Percentiles rank a stretch among this genome's conserved stretches.
These are phyloP conservation scores for Rhynchopsitta pachyrhyncha DNA, from an alignment of 2,113 vertebrate species.

Conservation along the genomic window DNA sequence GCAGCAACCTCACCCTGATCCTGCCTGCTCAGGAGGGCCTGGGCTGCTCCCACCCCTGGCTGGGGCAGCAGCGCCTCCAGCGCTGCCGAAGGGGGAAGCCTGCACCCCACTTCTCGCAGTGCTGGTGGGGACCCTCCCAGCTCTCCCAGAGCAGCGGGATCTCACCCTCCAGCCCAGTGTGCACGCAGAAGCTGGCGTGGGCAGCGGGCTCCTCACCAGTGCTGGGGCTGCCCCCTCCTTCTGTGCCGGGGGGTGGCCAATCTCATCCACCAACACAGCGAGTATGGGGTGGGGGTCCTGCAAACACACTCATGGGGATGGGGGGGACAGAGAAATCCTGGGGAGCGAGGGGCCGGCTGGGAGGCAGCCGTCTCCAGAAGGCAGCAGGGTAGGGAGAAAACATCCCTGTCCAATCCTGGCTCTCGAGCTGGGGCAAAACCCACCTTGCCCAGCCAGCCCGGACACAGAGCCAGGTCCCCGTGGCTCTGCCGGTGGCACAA, in stretches of 20 bases:
- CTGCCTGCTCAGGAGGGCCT: background rate
- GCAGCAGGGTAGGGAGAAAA: conserved; percentile 62
- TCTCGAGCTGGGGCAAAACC: background rate
- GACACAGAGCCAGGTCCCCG: background rate
- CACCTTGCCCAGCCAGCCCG: background rate
- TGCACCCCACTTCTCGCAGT: conserved; percentile 52
- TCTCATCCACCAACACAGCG: background rate
- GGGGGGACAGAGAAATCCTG: conserved; percentile 21
- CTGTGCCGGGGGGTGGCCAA: background rate
- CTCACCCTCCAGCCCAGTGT: background rate
- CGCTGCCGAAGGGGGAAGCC: conserved; percentile 24
- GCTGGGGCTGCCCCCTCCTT: background rate
- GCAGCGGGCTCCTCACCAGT: background rate
- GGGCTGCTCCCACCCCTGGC: background rate
- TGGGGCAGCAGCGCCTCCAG: background rate
- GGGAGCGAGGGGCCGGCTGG: background rate
- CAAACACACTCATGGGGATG: conserved; percentile 32
- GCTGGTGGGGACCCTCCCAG: background rate
- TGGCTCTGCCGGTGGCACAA: background rate
- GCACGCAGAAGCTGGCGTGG: background rate
- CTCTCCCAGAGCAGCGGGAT: background rate
- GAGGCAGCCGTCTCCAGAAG: conserved; percentile 36
- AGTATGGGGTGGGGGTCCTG: conserved; percentile 28
- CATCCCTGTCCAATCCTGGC: conserved; percentile 22
- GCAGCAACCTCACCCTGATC: background rate